Evolutionary conservation across 2,888 invertebrate species (phyloP).

Genomic region (Mythimna ferrago): DNA sequence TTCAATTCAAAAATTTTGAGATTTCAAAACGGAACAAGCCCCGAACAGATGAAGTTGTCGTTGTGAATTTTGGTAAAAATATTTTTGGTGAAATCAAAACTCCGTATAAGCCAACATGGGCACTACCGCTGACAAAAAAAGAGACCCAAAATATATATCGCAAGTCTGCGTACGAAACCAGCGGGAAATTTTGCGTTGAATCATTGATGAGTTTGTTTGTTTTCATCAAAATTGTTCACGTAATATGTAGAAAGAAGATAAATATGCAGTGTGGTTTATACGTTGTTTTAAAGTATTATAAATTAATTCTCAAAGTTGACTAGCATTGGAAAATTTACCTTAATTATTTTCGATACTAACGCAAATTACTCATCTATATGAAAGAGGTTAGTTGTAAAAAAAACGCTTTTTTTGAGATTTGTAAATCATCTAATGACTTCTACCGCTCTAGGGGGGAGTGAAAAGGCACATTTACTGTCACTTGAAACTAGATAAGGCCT

Average conservation of each 20-base stretch:
- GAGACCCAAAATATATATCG: constrained; percentile 11
- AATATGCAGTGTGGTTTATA: constrained; percentile 29
- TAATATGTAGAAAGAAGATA: constrained; percentile 6
- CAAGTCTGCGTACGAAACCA: not conserved
- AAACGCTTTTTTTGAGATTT: too few species aligned
- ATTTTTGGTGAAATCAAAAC: constrained; percentile 35
- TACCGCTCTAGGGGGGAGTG: too few species aligned
- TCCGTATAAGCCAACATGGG: constrained; percentile 11
- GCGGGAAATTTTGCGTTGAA: constrained; percentile 28
- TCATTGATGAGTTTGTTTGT: constrained; percentile 31
- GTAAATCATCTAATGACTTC: too few species aligned
- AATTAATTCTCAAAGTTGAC: not conserved
- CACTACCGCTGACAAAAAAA: not conserved
- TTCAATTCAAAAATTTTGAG: not conserved
- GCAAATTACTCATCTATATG: not conserved
- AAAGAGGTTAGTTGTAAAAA: too few species aligned
- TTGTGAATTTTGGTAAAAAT: constrained; percentile 7
- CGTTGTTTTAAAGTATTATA: not conserved
- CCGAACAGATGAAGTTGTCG: not conserved
- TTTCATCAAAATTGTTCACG: constrained; percentile 22
- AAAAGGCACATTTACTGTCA: too few species aligned
- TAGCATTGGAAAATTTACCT: too few species aligned
- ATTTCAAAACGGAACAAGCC: constrained; percentile 15
- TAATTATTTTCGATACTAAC: not conserved
- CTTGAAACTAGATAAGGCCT: too few species aligned